phyloP scores from a whole-genome alignment of 1,140 invertebrate species.

The Drosophila simulans region DNA sequence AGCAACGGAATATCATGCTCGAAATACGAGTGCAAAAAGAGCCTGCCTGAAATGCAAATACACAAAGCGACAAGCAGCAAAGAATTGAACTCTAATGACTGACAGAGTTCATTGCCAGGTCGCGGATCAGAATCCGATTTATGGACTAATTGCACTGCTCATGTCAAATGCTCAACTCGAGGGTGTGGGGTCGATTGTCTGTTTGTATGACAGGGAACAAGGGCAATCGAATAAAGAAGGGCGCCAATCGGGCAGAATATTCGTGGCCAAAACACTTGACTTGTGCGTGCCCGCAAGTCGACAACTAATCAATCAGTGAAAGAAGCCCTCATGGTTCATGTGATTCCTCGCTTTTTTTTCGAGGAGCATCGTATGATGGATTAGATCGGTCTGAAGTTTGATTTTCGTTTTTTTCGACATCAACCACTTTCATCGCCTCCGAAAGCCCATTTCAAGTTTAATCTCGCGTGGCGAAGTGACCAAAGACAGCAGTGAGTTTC shows the following conservation, averaged over 20 bases:
- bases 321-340: slow-evolving; percentile 8
- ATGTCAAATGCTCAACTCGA: slow-evolving; percentile 46
- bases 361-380: slow-evolving; percentile 38
- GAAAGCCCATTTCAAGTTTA: slow-evolving; percentile 52
- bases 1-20: slow-evolving; percentile 9
- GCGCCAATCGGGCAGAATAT: slow-evolving; percentile 32
- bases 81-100: slow-evolving; percentile 59
- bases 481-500: slow-evolving; percentile 8
- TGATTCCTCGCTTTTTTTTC: slow-evolving; percentile 1
- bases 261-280: slow-evolving; percentile 54
- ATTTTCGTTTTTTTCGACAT: slow-evolving; percentile 9
- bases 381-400: slow-evolving; percentile 33
- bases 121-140: slow-evolving; percentile 43
- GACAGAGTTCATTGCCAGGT: slow-evolving; percentile 43
- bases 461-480: slow-evolving; percentile 43
- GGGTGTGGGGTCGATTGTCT: slow-evolving; percentile 23
- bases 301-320: slow-evolving; percentile 65
- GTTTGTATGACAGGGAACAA: slow-evolving; percentile 30
- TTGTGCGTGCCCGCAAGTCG: slow-evolving; percentile 58
- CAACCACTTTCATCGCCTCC: slow-evolving; percentile 6
- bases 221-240: slow-evolving; percentile 38
- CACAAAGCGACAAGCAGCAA: slow-evolving; percentile 28
- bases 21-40: slow-evolving; percentile 24
- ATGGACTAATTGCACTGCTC: slow-evolving; percentile 64
- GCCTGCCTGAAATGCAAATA: slow-evolving; percentile 17